Conservation (phyloP, 1,140 invertebrate species). For the Drosophila sulfurigaster region DNA sequence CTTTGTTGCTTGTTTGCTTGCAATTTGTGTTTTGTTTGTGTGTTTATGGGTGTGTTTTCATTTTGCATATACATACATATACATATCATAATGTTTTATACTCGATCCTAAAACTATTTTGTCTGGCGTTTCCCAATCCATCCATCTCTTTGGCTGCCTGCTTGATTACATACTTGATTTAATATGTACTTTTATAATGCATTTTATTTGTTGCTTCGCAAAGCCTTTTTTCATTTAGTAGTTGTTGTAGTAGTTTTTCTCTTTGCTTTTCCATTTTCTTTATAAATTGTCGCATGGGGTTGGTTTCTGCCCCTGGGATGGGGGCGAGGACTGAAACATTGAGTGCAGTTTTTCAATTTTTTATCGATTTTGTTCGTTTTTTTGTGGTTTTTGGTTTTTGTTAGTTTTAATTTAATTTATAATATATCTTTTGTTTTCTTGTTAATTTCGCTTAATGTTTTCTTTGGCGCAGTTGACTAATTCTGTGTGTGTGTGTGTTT, state of each 20-base stretch:
- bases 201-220: constrained; percentile 60
- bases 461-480: constrained; percentile 78
- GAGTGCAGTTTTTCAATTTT: constrained; percentile 81
- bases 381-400: constrained; percentile 37
- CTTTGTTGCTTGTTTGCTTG: constrained; percentile 41
- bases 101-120: constrained; percentile 70
- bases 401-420: constrained; percentile 42
- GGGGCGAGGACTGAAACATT: constrained; percentile 71
- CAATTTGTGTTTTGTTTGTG: constrained; percentile 60
- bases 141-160: constrained; percentile 56
- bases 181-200: constrained; percentile 56
- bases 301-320: constrained; percentile 38
- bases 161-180: constrained; percentile 54
- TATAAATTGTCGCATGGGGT: constrained; percentile 54
- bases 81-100: constrained; percentile 46
- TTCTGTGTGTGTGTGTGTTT: constrained; percentile 36
- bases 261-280: constrained; percentile 26
- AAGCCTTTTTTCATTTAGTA: constrained; percentile 35
- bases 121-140: constrained; percentile 59
- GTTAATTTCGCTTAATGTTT: constrained; percentile 66
- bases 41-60: constrained; percentile 27
- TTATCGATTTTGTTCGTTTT: constrained; percentile 55
- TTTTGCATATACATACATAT: constrained; percentile 35
- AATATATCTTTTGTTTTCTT: constrained; percentile 32
- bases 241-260: constrained; percentile 50